Evolutionary conservation across 92 coral and sea anemone species (phyloP).

Genomic region (Actinostola sp.): DNA sequence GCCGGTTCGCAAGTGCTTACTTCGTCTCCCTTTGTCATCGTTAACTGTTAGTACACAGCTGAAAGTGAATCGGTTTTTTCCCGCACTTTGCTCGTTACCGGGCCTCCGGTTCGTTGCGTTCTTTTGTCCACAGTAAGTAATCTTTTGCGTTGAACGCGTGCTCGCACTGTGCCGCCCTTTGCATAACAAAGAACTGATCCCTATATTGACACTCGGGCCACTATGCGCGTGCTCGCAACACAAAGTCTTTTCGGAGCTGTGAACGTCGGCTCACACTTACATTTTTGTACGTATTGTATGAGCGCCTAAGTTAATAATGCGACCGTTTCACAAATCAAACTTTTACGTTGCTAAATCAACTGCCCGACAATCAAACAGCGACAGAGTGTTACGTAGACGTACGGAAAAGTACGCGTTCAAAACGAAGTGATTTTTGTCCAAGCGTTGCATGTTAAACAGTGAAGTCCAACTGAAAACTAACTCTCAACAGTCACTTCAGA

Average conservation of each 20-base stretch:
- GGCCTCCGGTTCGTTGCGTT: slow-evolving; percentile 41
- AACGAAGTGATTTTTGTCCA: no score
- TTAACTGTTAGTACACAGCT: slow-evolving; percentile 32
- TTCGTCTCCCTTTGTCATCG: slow-evolving; percentile 52
- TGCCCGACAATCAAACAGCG: no score
- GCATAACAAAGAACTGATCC: slow-evolving; percentile 66
- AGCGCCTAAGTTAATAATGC: neutral
- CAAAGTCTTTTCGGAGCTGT: neutral
- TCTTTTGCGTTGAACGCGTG: slow-evolving; percentile 81
- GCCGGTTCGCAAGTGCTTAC: slow-evolving; percentile 34
- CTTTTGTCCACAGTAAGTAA: slow-evolving; percentile 67
- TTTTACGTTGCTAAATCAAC: no score
- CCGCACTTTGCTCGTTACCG: slow-evolving; percentile 58
- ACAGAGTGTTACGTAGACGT: no score
- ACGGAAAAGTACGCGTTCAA: no score
- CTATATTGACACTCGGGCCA: slow-evolving; percentile 19
- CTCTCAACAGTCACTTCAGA: no score
- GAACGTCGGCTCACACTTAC: slow-evolving; percentile 9
- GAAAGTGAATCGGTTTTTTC: slow-evolving; percentile 58
- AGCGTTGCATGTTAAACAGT: no score
- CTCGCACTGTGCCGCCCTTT: slow-evolving; percentile 45
- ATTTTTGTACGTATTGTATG: neutral
- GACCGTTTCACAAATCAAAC: no score
- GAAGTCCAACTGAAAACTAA: no score
- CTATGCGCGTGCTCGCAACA: slow-evolving; percentile 39